A percentile compares a stretch with the other conserved stretches of the same genome.
These are phyloP conservation scores for Limnodromus scolopaceus DNA, from an alignment of 2,797 vertebrate species.

Conservation along the genomic window DNA sequence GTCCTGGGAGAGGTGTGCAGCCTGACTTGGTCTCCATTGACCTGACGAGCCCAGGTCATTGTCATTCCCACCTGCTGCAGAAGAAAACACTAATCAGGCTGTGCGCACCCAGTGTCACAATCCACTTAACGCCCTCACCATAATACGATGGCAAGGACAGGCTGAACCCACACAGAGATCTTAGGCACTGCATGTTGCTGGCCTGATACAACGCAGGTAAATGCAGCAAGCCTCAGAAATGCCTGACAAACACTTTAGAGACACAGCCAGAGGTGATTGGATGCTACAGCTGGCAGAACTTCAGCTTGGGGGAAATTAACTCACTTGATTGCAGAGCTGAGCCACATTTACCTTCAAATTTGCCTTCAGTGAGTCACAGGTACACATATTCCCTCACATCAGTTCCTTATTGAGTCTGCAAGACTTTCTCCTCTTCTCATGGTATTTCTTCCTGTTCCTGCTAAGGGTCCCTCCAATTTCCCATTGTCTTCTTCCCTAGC, in stretches of 20 bases:
- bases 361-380: not conserved
- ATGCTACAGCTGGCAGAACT: not conserved
- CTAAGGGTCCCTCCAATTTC: not conserved
- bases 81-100: not conserved
- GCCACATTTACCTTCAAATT: not conserved
- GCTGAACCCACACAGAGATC: not conserved
- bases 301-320: not conserved
- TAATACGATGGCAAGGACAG: not conserved
- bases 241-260: not conserved
- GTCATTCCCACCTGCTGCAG: not conserved
- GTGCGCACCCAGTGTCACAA: fast-evolving
- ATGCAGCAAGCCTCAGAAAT: not conserved
- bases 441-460: not conserved
- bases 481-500: not conserved
- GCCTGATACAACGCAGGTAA: not conserved
- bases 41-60: not conserved
- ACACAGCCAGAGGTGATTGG: not conserved
- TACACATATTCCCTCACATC: not conserved
- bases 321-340: not conserved
- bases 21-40: not conserved
- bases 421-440: not conserved
- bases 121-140: not conserved
- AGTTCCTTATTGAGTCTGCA: not conserved
- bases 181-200: not conserved
- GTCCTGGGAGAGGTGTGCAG: not conserved